Base-by-base conservation (phyloP, 2,113 vertebrate genomes). In the Engystomops pustulosus region DNA sequence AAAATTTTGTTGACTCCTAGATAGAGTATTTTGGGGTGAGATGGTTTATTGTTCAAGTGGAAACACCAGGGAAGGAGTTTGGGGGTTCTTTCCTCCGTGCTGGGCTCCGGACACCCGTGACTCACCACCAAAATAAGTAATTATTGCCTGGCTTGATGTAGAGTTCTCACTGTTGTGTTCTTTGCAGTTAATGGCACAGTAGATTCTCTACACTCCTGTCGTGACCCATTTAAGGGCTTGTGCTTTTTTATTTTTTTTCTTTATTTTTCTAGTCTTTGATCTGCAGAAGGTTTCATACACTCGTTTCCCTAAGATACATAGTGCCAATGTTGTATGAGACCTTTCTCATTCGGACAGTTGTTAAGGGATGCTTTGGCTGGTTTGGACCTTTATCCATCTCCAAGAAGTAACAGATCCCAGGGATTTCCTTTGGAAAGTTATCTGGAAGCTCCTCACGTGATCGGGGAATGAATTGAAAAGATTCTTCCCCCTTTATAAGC, bases 271-370 rank as follows among this genome's bases (percentile, higher is more conserved):
- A 93, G 92, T 94, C 92, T 93, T 90, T 89, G 89, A 91, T 90
- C 89, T 88, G 86, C 53, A 85, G 89, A 86, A 79, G 88, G 86
- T 86, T 92, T 96, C 95, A 99, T 94, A 99, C 93, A 92, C 98
- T 99, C 1, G 97, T 99, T 92, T 99, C 97, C 90, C 97, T 95
- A 83, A 99, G 95, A 91, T 99, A 99, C 98, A 99, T 99, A 89
- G 98, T 99, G 88, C 98, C 98, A 2, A 99, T 99, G 93, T 96
- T 98, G 93, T 99, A 99, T 86, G 97, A 98, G 87, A 98, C 94
- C 90, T 98, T 98, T 88, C 95, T 97, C 89, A 98, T 95, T 91
- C 96, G 96, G 38, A 96, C 93, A 34, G 96, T 95, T 27, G 96
- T 92, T 80, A 95, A 87, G 9, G 96, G 96, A 87, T 96, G 91